phyloP scores from a whole-genome alignment of 2,797 vertebrate genomes.

The Acropternis orthonyx region DNA sequence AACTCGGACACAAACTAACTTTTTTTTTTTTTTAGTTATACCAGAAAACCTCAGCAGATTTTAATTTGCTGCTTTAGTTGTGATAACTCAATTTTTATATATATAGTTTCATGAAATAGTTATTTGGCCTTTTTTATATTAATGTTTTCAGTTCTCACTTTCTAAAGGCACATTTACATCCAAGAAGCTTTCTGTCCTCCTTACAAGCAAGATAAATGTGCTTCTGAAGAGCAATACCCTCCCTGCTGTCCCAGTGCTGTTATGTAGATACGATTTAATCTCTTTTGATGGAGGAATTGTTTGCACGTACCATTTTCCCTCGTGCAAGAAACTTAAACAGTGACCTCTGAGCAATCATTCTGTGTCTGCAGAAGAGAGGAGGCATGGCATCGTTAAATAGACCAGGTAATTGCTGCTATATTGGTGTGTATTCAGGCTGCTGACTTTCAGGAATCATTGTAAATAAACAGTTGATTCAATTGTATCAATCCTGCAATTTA shows the following conservation, averaged over 20 bases:
- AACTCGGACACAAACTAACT: slow-evolving; percentile 76
- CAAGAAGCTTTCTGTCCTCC: slow-evolving; percentile 51
- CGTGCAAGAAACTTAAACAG: not conserved
- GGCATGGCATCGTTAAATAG: slow-evolving; percentile 12
- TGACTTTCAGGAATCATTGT: slow-evolving; percentile 58
- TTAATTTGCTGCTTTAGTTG: slow-evolving; percentile 84
- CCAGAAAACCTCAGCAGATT: slow-evolving; percentile 82
- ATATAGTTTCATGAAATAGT: slow-evolving; percentile 77
- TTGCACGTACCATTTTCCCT: not conserved
- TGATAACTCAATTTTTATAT: slow-evolving; percentile 77
- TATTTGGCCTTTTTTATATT: slow-evolving; percentile 77
- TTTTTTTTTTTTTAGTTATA: slow-evolving; percentile 67
- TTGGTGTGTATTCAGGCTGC: slow-evolving; percentile 50
- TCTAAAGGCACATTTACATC: slow-evolving; percentile 78
- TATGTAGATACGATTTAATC: not conserved
- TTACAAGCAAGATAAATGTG: slow-evolving; percentile 31
- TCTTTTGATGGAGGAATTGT: not conserved
- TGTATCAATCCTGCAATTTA: slow-evolving; percentile 32
- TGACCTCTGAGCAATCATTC: slow-evolving; percentile 41
- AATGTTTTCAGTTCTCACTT: slow-evolving; percentile 72
- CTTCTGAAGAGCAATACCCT: slow-evolving; percentile 31
- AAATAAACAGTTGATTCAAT: slow-evolving; percentile 59
- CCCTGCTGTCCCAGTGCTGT: slow-evolving; percentile 9
- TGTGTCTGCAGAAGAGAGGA: slow-evolving; percentile 21
- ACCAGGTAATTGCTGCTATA: slow-evolving; percentile 53